phyloP scores from a whole-genome alignment of 2,797 vertebrate species.

The Tympanoctomys barrerae region DNA sequence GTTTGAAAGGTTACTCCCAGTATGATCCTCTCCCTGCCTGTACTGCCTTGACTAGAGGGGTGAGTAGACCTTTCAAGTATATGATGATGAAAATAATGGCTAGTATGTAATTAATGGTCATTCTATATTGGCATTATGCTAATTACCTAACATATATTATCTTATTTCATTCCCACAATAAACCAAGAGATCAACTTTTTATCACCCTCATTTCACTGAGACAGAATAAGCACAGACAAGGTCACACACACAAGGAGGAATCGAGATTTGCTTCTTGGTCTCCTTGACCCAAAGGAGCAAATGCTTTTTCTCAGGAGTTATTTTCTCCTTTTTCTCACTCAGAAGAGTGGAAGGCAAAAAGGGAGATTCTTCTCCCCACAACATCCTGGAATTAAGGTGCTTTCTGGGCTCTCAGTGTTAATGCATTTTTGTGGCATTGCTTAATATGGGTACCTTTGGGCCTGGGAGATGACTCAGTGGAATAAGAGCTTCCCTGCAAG shows the following conservation, averaged over 20 bases:
- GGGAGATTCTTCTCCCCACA: background rate
- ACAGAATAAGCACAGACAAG: background rate
- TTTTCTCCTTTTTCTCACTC: background rate
- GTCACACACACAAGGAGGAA: background rate
- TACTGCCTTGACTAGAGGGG: background rate
- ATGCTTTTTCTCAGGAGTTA: background rate
- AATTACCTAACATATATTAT: background rate
- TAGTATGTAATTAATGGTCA: background rate
- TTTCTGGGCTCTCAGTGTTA: background rate
- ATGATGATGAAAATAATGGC: background rate
- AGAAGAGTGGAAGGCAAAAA: background rate
- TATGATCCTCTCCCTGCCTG: background rate
- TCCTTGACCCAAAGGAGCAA: background rate
- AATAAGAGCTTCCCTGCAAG: too few relatives aligned
- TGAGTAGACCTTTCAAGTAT: background rate
- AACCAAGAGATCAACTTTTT: background rate
- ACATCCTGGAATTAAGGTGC: background rate
- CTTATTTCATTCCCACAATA: background rate
- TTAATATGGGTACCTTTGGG: background rate
- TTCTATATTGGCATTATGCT: background rate
- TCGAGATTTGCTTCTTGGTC: background rate
- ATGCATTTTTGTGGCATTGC: background rate
- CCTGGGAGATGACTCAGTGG: too few relatives aligned
- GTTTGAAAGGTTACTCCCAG: background rate
- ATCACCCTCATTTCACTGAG: conserved; percentile 6